These are phyloP conservation scores for Pollenia griseotomentosa DNA, from an alignment of 2,888 invertebrate genomes.

Conservation along the genomic window DNA sequence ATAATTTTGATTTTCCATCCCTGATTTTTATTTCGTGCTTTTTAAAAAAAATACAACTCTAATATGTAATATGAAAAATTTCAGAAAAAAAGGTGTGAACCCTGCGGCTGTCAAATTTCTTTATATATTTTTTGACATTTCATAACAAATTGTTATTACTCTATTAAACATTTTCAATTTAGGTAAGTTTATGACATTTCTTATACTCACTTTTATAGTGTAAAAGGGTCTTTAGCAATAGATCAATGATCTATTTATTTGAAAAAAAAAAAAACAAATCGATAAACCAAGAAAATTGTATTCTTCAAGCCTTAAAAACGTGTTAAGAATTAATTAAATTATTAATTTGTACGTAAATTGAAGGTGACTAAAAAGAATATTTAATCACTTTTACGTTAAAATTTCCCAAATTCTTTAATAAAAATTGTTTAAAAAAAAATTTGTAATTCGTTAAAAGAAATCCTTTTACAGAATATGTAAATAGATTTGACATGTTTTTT, in stretches of 20 bases:
- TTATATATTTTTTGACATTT: too few species aligned
- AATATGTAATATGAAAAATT: too few species aligned
- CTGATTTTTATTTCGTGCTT: too few species aligned
- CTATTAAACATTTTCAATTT: too few species aligned
- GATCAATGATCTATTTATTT: slow-evolving; percentile 34
- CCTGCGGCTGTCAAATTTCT: too few species aligned
- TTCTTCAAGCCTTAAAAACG: slow-evolving; percentile 4
- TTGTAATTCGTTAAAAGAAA: background rate
- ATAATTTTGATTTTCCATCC: too few species aligned
- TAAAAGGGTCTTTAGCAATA: background rate
- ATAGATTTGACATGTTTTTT: slow-evolving; percentile 20
- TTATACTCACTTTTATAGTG: too few species aligned
- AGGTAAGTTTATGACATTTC: too few species aligned
- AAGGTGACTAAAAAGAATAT: background rate
- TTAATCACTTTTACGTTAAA: slow-evolving; percentile 15
- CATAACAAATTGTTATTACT: too few species aligned
- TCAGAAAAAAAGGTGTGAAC: too few species aligned
- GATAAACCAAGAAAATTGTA: background rate
- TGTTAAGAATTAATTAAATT: slow-evolving; percentile 26
- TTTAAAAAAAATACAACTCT: too few species aligned
- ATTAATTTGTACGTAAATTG: too few species aligned
- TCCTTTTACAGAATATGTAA: background rate
- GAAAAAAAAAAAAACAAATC: slow-evolving; percentile 1
- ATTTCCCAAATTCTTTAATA: background rate
- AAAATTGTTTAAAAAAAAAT: slow-evolving; percentile 5